Evolutionary conservation across 2,888 invertebrate genomes (phyloP), one percentile per base, ranked within the genome.

Genomic region (Scaptomyza cyrtandrae): DNA sequence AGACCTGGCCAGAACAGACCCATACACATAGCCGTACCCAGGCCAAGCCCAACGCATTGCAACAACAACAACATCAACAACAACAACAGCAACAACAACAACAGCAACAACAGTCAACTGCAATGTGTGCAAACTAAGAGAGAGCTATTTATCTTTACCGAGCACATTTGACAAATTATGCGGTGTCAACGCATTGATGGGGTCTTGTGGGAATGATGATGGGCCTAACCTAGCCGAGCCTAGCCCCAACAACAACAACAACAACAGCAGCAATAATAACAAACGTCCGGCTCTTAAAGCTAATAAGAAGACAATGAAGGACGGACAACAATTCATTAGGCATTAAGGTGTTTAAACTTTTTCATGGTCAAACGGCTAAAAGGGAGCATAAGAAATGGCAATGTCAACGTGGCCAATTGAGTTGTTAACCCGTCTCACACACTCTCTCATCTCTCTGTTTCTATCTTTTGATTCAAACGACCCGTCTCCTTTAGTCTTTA

Each of bases 321-420:
- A 10, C 35, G 16, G 60, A 66, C 56, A 58, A 59, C 48, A 59
- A 54, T 77, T 76, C 69, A 70, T 69, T 67, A 67, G 71, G 70
- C 79, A 65, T 53, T 45, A 73, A 82, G 78, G 88, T 88, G 71
- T 62, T 78, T 83, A 69, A 85, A 78, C 84, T 68, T 81, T 82
- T 86, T 86, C 85, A 86, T 88, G 88, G 85, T 71, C 85, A 87
- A 75, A 71, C 31, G 52, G 59, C 54, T 33, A 72, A 46, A 44
- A 48, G 52, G 56, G 65, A 71, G 75, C 73, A 60, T 76, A 80
- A 77, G 69, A 78, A 84, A 84, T 78, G 78, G 64, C 78, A 71
- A 68, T 72, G 82, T 76, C 85, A 82, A 85, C 77, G 82, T 65
- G 66, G 87, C 75, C 85, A 86, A 87, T 86, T 88, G 87, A 86